phyloP scores from a whole-genome alignment of 30 jellyfish, hydroid and myxozoan genomes.

The Chrysaora quinquecirrha region DNA sequence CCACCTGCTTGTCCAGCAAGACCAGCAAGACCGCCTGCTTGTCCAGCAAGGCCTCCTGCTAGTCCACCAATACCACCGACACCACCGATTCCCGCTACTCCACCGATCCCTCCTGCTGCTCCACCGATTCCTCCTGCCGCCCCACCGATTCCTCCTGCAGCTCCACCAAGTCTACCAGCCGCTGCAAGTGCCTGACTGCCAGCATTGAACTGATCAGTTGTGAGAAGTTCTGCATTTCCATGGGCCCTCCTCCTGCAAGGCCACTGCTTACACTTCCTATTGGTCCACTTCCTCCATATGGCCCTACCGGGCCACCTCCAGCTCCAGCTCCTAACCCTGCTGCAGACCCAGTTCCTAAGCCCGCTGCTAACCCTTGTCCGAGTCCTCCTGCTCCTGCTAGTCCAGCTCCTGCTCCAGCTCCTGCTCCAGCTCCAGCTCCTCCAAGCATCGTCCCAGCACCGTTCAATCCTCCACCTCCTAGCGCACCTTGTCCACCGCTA shows the following conservation, averaged over 20 bases:
- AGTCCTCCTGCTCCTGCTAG: conserved; percentile 42
- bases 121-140: conserved; percentile 58
- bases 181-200: conserved; percentile 38
- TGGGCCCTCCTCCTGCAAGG: conserved; percentile 50
- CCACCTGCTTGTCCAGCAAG: conserved; percentile 4
- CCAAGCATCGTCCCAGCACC: conserved; percentile 65
- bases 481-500: conserved; percentile 69
- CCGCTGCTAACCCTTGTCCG: conserved; percentile 35
- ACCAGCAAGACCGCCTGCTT: conserved; percentile 40
- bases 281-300: conserved; percentile 73
- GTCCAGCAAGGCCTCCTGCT: conserved; percentile 13
- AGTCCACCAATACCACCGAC: conserved; percentile 26
- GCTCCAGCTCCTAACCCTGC: conserved; percentile 58
- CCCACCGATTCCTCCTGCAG: conserved; percentile 37
- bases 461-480: conserved; percentile 80
- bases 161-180: conserved; percentile 39
- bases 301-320: conserved; percentile 66
- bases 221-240: conserved; percentile 65
- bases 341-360: conserved; percentile 64
- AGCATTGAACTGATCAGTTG: conserved; percentile 70
- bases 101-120: conserved; percentile 42
- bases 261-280: conserved; percentile 53
- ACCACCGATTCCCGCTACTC: conserved; percentile 25
- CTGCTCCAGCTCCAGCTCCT: conserved; percentile 54
- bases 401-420: conserved; percentile 50